Conservation (phyloP, 2,797 vertebrate species). For the Pseudochirops corinnae region DNA sequence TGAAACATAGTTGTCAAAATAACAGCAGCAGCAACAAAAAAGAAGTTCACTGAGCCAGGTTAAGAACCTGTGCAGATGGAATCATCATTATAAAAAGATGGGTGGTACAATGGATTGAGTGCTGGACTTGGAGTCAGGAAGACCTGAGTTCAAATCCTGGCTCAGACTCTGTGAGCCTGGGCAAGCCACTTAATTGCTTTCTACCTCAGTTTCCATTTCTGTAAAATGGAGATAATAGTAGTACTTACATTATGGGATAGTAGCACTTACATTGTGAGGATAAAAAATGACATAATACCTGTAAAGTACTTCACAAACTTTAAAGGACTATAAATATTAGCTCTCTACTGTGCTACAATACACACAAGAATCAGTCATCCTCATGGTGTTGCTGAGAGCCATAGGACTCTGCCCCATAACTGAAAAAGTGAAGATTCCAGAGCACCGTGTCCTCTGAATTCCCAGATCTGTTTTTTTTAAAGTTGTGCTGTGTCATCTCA, state of each 20-base stretch:
- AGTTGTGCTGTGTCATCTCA: not conserved
- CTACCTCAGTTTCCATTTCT: not conserved
- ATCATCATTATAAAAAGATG: not conserved
- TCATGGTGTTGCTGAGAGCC: not conserved
- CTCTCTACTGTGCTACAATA: not conserved
- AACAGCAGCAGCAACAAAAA: not conserved
- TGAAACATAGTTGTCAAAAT: not conserved
- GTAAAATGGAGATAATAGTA: not conserved
- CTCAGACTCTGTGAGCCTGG: not conserved
- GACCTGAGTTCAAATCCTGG: not conserved
- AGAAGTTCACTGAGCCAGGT: not conserved
- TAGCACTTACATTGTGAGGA: not conserved
- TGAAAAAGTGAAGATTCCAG: not conserved
- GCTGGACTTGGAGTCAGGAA: not conserved
- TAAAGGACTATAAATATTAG: not conserved
- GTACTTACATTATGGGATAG: not conserved
- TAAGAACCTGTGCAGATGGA: not conserved
- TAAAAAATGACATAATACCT: not conserved
- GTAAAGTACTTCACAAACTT: not conserved
- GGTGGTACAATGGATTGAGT: not conserved
- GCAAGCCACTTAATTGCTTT: not conserved
- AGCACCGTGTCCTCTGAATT: not conserved
- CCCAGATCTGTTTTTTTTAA: not conserved
- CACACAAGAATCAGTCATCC: not conserved
- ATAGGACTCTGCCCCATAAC: not conserved